These are phyloP conservation scores for Chelidonichthys spinosus DNA, from an alignment of 2,797 vertebrate species.

Conservation along the genomic window DNA sequence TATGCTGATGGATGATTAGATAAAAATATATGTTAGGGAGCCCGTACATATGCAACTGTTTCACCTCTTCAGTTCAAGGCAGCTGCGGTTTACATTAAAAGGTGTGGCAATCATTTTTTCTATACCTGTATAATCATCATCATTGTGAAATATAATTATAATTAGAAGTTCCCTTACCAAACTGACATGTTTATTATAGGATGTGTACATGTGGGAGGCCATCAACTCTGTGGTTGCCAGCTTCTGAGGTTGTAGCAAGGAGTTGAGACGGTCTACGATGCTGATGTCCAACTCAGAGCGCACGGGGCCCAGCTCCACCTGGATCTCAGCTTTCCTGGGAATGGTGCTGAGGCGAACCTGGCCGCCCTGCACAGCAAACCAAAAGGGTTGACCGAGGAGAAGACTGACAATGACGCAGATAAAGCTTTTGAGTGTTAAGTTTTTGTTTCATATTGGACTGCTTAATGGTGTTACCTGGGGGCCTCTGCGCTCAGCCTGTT, in stretches of 20 bases:
- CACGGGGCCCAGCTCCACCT: slow-evolving; percentile 89
- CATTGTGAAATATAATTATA: not conserved
- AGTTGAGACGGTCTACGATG: slow-evolving; percentile 98
- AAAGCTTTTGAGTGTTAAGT: slow-evolving; percentile 1
- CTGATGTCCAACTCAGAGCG: slow-evolving; percentile 95
- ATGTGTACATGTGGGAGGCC: slow-evolving; percentile 98
- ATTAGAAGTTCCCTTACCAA: slow-evolving; percentile 84
- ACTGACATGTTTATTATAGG: slow-evolving; percentile 96
- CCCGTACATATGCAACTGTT: not conserved
- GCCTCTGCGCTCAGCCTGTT: slow-evolving; percentile 92
- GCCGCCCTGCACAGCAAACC: slow-evolving; percentile 83
- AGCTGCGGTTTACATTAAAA: not conserved
- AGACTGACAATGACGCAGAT: not conserved
- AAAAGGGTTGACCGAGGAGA: not conserved
- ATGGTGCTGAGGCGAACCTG: slow-evolving; percentile 94
- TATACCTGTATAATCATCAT: not conserved
- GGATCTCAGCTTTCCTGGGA: slow-evolving; percentile 95
- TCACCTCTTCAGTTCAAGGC: not conserved
- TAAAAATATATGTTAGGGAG: not conserved
- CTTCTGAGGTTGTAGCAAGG: slow-evolving; percentile 95
- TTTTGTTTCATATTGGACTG: slow-evolving; percentile 19
- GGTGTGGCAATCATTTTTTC: not conserved
- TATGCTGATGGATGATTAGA: slow-evolving; percentile 85
- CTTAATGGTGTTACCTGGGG: slow-evolving; percentile 87
- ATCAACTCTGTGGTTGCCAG: slow-evolving; percentile 94